These are phyloP conservation scores for Lysandra bellargus DNA, from an alignment of 2,888 invertebrate genomes.

Conservation along the genomic window DNA sequence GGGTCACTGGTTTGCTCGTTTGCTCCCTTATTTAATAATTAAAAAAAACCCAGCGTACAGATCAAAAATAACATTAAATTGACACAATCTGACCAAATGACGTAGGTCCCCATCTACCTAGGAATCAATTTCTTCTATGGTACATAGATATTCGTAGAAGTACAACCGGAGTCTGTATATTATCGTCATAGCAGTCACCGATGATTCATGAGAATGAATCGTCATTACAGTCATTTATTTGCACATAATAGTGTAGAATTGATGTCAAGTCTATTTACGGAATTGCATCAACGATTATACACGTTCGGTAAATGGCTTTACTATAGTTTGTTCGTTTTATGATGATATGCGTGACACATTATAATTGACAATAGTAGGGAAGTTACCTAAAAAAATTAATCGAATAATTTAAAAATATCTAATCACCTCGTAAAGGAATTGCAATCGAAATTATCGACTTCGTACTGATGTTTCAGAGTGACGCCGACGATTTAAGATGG, in stretches of 20 bases:
- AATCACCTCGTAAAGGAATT: too few relatives aligned
- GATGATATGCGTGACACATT: too few relatives aligned
- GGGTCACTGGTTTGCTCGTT: too few relatives aligned
- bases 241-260: conserved; percentile 38
- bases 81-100: background rate
- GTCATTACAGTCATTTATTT: conserved; percentile 33
- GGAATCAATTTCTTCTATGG: background rate
- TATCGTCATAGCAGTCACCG: background rate
- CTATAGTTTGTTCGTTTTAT: background rate
- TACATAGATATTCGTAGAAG: background rate
- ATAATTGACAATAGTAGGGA: too few relatives aligned
- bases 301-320: conserved; percentile 16
- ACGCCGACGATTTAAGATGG: too few relatives aligned
- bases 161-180: background rate
- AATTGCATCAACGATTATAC: conserved; percentile 4
- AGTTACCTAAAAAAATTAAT: too few relatives aligned
- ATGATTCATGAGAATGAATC: conserved; percentile 13
- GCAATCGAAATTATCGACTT: too few relatives aligned
- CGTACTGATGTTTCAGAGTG: too few relatives aligned
- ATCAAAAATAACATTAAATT: too few relatives aligned
- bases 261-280: conserved; percentile 30
- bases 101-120: background rate
- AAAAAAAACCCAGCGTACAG: too few relatives aligned
- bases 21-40: too few relatives aligned
- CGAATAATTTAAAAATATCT: too few relatives aligned